These are phyloP conservation scores for Erythrocebus patas DNA, from an alignment of 2,113 vertebrate species.

Conservation along the genomic window DNA sequence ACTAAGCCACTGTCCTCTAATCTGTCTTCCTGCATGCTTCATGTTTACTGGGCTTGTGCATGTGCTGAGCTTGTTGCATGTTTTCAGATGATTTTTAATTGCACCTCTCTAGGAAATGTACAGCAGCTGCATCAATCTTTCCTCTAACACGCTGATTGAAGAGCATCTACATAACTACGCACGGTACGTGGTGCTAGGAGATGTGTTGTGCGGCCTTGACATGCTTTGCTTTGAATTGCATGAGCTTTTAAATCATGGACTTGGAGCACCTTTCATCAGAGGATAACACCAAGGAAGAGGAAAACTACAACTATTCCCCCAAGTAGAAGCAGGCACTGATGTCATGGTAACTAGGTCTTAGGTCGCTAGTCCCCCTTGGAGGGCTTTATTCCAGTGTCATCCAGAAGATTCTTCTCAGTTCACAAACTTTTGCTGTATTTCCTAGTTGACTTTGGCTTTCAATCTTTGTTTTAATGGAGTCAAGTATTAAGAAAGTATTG, in stretches of 20 bases:
- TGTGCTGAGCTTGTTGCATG: conserved; percentile 79
- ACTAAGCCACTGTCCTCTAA: not conserved
- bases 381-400: conserved; percentile 2
- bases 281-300: not conserved
- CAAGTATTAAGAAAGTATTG: conserved; percentile 78
- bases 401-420: conserved; percentile 43
- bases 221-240: conserved; percentile 52
- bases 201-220: not conserved
- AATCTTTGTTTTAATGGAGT: conserved; percentile 77
- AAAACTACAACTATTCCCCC: not conserved
- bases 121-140: conserved; percentile 80
- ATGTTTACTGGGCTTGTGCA: conserved; percentile 41
- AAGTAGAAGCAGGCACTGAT: conserved; percentile 31
- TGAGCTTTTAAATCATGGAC: conserved; percentile 47
- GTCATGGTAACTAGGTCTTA: conserved; percentile 54
- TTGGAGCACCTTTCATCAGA: conserved; percentile 27
- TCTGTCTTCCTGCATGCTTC: conserved; percentile 42
- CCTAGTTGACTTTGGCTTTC: conserved; percentile 73
- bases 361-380: conserved; percentile 58
- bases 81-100: conserved; percentile 77
- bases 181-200: conserved; percentile 82
- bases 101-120: conserved; percentile 80
- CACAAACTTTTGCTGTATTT: conserved; percentile 56
- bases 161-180: conserved; percentile 78
- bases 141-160: conserved; percentile 79